Conservation (phyloP, 2,797 vertebrate genomes). For the Rhinichthys osculus region DNA sequence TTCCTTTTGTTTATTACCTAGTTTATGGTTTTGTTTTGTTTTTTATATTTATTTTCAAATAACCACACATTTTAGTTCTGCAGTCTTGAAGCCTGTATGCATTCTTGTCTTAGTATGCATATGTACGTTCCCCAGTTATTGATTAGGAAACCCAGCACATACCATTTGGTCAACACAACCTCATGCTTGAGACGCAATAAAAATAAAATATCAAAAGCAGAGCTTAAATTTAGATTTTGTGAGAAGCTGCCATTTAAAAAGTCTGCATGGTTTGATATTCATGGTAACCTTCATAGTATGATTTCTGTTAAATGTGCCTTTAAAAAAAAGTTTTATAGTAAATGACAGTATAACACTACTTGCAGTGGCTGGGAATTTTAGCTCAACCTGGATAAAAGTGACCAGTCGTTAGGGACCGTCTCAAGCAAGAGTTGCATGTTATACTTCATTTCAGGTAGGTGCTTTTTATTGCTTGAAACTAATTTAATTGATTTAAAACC, state of each 20-base stretch:
- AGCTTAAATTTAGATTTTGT: not conserved
- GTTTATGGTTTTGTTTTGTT: conserved; percentile 60
- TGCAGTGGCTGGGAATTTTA: conserved; percentile 5
- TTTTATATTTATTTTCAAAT: conserved; percentile 66
- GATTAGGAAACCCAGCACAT: conserved; percentile 63
- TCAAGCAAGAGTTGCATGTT: conserved; percentile 53
- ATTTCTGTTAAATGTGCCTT: not conserved
- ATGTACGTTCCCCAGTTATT: conserved; percentile 65
- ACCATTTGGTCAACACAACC: conserved; percentile 66
- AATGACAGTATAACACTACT: conserved; percentile 13
- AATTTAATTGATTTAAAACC: conserved; percentile 15
- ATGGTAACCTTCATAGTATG: not conserved
- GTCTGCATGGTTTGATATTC: not conserved
- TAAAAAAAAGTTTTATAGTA: conserved; percentile 1
- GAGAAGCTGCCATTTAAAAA: not conserved
- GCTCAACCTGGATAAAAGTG: not conserved
- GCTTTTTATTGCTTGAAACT: conserved; percentile 36
- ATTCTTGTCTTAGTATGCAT: conserved; percentile 76
- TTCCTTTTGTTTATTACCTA: conserved; percentile 75
- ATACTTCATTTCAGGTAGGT: conserved; percentile 41
- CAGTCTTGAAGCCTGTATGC: conserved; percentile 78
- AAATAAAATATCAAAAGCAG: not conserved
- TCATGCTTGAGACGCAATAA: conserved; percentile 73
- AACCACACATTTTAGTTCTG: conserved; percentile 79
- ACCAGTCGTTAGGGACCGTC: conserved; percentile 16